Evolutionary conservation across 2,797 vertebrate species (phyloP), one percentile per base, ranked within the genome.

Genomic region (Scleropages formosus): DNA sequence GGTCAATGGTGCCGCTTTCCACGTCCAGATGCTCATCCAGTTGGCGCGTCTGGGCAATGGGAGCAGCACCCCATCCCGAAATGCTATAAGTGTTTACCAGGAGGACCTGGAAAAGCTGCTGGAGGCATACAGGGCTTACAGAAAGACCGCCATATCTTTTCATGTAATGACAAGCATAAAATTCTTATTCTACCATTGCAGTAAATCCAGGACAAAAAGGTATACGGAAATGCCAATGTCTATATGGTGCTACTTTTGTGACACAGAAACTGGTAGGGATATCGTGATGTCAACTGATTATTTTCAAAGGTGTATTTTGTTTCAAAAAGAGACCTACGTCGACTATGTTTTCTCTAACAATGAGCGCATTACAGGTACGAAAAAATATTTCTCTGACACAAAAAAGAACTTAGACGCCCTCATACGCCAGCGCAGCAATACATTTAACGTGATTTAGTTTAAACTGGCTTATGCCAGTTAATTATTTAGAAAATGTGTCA

Each of bases 11-110:
- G 69, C 74, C 12, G 70, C 63, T 26, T 58, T 80, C 46, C 59
- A 78, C 15, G 7, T 27, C 6, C 63, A 75, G 27, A 73, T 76
- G 74, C 74, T 80, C 47, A 62, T 76, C 51, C 61, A 81, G 10
- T 18, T 63, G 20, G 4, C 61, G 10, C 61, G 12, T 11, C 8
- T 63, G 61, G 20, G 63, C 20, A 4, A 24, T 4, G 24, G 61
- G 11, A 12, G 13, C 12, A 60, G 8, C 1, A 16, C 16, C 7
- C 20, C 13, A 8, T 16, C 58, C 13, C 0, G n/a, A n/a, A 20
- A 16, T 12, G 64, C 31, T 12, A 56, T 59, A 2, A n/a, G 53
- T 18, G 26, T 1, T n/a, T 75, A 68, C n/a, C 10, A 67, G 24
- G 15, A 7, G 13, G 51, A 75, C 10, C 27, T 59, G 49, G 2